Percentiles rank a stretch among this genome's conserved stretches.
phyloP scores from a whole-genome alignment of 2,888 invertebrate genomes.

The Phyllotreta cruciferae region DNA sequence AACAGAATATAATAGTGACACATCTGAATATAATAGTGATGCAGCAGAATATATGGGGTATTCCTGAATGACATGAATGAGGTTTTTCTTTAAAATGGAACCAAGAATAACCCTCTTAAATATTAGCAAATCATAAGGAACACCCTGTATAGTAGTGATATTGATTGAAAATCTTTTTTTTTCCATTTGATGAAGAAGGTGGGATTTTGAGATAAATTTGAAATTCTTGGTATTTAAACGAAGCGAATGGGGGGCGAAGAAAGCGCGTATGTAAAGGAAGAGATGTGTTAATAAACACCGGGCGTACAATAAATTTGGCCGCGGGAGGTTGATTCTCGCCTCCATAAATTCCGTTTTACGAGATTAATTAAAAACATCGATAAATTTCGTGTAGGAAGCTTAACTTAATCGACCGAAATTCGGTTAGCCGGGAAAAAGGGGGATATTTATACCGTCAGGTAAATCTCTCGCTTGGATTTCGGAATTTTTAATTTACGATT shows the following conservation, averaged over 20 bases:
- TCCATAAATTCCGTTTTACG: slow-evolving; percentile 35
- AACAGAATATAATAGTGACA: no score
- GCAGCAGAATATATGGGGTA: no score
- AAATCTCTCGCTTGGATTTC: not conserved
- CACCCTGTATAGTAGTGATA: no score
- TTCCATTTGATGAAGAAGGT: not conserved
- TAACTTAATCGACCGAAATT: slow-evolving; percentile 26
- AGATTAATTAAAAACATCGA: slow-evolving; percentile 40
- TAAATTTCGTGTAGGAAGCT: slow-evolving; percentile 36
- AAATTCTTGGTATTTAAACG: not conserved
- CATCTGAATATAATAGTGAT: no score
- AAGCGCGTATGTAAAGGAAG: not conserved
- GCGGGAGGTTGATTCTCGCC: slow-evolving; percentile 34
- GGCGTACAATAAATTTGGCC: slow-evolving; percentile 35
- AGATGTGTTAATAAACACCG: slow-evolving; percentile 20
- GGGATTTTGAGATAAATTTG: not conserved
- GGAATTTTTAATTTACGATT: slow-evolving; percentile 13
- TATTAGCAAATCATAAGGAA: no score
- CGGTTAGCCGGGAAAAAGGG: slow-evolving; percentile 17
- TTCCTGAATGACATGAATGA: no score
- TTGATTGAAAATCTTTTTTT: no score
- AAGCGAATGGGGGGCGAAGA: not conserved
- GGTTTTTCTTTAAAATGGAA: no score
- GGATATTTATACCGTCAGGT: slow-evolving; percentile 1
- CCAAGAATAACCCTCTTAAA: no score